Conservation (phyloP, 2,888 invertebrate genomes). For the Tinea trinotella region DNA sequence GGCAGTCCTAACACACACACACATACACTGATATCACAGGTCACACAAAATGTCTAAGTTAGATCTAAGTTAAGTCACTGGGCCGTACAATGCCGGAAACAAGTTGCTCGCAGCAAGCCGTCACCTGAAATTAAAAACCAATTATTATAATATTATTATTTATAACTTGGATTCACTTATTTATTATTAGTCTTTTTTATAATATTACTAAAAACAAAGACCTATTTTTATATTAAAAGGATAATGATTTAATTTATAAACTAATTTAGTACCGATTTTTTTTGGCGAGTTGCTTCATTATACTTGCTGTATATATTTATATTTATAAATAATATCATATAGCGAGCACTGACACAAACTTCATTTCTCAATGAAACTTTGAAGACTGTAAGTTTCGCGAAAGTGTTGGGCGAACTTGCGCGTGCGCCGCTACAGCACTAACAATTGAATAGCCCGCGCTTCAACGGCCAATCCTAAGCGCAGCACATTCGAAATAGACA, state of each 20-base stretch:
- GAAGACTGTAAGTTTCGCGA: conserved; percentile 16
- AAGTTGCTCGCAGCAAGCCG: conserved; percentile 53
- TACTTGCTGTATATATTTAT: neutral
- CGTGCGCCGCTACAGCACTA: conserved; percentile 41
- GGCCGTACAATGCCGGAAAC: conserved; percentile 34
- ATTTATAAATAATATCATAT: neutral
- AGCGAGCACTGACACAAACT: conserved; percentile 8
- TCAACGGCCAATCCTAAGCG: conserved; percentile 41
- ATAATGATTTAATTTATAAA: neutral
- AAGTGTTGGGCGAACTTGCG: conserved; percentile 43
- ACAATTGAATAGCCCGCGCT: conserved; percentile 59
- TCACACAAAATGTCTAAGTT: conserved; percentile 9
- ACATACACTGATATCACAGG: conserved; percentile 15
- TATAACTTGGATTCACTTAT: neutral
- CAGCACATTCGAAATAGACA: conserved; percentile 32
- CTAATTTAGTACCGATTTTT: conserved; percentile 29
- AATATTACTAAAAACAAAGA: neutral
- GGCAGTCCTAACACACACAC: conserved; percentile 27
- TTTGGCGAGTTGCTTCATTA: conserved; percentile 23
- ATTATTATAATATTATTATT: conserved; percentile 18
- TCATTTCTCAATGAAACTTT: conserved; percentile 5
- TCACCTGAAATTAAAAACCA: conserved; percentile 44
- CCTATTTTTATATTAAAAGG: too few relatives aligned
- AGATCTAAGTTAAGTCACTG: neutral
- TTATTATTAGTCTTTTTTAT: neutral